Evolutionary conservation across 1,140 invertebrate species (phyloP), one percentile per base, ranked within the genome.

Genomic region (Drosophila biarmipes): DNA sequence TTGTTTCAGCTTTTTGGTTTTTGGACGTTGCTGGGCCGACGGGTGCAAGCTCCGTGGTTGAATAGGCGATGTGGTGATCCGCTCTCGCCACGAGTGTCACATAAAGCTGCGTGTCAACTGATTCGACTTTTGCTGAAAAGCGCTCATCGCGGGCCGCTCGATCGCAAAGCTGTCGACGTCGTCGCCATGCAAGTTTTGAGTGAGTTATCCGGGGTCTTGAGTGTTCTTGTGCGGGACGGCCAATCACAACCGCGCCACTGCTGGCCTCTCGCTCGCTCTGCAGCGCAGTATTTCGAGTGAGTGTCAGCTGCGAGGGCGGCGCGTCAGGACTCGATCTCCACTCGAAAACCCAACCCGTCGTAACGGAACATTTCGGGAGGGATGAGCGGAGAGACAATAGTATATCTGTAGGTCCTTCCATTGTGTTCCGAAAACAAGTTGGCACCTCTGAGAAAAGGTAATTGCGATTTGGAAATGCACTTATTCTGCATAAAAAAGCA

Each of bases 61-160:
- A 55, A 10, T 10, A 10, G 6, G 27, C 6, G 27, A 29, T 29
- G 8, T 29, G 8, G 67, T 85, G 29, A 61, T 85, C 81, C 81
- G 84, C 69, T 80, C 69, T 78, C 82, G 64, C 73, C 78, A 78
- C 74, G 79, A 86, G 68, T 87, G 84, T 82, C 79, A 82, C 76
- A 72, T 76, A 86, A 87, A 87, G 80, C 85, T 87, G 82, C 66
- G 77, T 86, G 77, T 73, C 64, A 78, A 82, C 74, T 87, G 78
- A 87, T 73, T 68, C 64, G 71, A 64, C 55, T 58, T 67, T 67
- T 51, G 46, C 35, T 46, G 24, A 54, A 82, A 81, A 81, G 73
- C 73, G 58, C 62, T 73, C 73, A 40, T 76, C 38, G 73, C 45
- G 31, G 24, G 17, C 5, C 10, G 63, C 35, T 53, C 37, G 37